phyloP scores from a whole-genome alignment of 2,113 vertebrate species.

The Varanus salvator region DNA sequence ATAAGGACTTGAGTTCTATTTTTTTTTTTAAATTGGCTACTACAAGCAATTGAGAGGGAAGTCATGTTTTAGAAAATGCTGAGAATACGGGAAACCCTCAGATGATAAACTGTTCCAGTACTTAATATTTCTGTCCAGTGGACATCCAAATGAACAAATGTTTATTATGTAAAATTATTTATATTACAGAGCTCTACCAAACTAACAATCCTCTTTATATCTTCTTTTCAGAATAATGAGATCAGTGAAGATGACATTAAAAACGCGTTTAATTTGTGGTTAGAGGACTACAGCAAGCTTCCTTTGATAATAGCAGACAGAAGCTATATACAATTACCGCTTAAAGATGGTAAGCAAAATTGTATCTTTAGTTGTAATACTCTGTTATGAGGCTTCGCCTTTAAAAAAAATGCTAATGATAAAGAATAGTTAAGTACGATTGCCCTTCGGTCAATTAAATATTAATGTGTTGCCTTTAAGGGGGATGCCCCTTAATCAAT shows the following conservation, averaged over 20 bases:
- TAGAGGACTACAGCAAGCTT: conserved; percentile 81
- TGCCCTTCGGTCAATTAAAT: neutral
- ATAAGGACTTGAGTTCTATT: neutral
- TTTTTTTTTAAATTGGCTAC: neutral
- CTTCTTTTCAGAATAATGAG: conserved; percentile 74
- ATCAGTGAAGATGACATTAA: conserved; percentile 82
- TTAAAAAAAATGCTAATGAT: neutral
- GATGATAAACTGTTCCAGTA: neutral
- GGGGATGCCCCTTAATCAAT: too few species aligned
- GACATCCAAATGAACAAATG: neutral
- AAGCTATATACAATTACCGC: conserved; percentile 77
- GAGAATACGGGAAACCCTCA: neutral
- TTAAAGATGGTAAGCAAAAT: conserved; percentile 80
- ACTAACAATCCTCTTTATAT: neutral
- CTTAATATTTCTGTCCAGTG: neutral
- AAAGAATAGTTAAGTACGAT: neutral
- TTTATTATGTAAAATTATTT: neutral
- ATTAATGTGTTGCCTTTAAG: neutral
- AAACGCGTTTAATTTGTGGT: conserved; percentile 85
- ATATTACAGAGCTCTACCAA: neutral
- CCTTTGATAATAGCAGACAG: conserved; percentile 82
- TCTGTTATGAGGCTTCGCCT: neutral
- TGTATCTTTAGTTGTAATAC: neutral
- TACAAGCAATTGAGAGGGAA: neutral
- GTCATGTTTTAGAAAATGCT: neutral